Percentiles rank a stretch among this genome's conserved stretches.
phyloP scores from a whole-genome alignment of 92 coral and sea anemone species.

The Palythoa grandis region DNA sequence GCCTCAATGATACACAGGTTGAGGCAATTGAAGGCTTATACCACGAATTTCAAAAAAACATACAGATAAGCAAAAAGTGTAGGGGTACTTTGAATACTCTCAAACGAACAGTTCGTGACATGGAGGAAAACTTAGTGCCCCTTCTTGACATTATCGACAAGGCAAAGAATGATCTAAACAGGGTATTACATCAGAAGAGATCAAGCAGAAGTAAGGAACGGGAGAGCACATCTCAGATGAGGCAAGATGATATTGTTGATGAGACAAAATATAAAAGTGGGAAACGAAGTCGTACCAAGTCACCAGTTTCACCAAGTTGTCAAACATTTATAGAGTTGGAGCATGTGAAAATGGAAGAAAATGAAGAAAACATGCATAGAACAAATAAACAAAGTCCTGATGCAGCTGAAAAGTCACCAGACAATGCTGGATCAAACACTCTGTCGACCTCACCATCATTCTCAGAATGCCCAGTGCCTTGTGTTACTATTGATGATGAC shows the following conservation, averaged over 20 bases:
- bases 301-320: neutral
- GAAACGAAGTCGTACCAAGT: neutral
- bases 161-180: conserved; percentile 38
- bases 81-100: conserved; percentile 29
- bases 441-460: neutral
- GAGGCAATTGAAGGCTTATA: conserved; percentile 21
- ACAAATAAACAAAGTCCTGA: neutral
- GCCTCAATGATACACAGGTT: conserved; percentile 33
- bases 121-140: conserved; percentile 21
- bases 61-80: conserved; percentile 42
- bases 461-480: neutral
- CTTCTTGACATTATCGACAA: conserved; percentile 29
- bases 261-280: neutral
- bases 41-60: conserved; percentile 38
- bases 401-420: neutral
- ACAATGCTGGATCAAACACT: neutral
- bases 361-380: neutral
- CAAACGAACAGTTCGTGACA: neutral
- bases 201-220: neutral
- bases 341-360: neutral
- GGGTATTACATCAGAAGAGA: conserved; percentile 5
- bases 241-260: neutral
- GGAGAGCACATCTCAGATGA: neutral
- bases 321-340: neutral
- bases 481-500: conserved; percentile 23